Evolutionary conservation across 1,140 invertebrate genomes (phyloP), one percentile per base, ranked within the genome.

Genomic region (Microplitis mediator): DNA sequence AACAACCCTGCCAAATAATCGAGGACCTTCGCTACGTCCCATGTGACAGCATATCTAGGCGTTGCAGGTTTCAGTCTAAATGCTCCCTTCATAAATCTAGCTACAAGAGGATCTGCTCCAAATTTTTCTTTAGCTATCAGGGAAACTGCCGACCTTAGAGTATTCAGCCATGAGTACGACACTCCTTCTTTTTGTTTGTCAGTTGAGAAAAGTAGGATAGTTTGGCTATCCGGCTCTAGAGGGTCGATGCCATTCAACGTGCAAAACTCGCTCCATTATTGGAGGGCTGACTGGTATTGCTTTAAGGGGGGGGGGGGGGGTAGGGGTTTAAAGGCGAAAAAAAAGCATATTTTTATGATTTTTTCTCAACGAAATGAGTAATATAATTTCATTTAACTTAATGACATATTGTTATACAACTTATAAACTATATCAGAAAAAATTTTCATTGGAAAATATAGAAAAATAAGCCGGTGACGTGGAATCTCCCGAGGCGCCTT

Each of bases 251-350:
- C 2, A 0, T 13, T 36, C 13, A 32, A 13, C 4, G 62, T 50
- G 52, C 69, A 63, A 63, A 51, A 71, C 1, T 50, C 11, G 4
- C 45, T 31, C 69, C 69, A 71, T 4, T 64, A 60, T 14, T 39
- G 63, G 23, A 71, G 64, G 4, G 61, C 69, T 9, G 61, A 64
- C n/a, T 54, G 5, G 34, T 71, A 71, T 64, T 71, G 69, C 34
- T 71, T 71, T 16, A 54, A 23, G n/a, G n/a, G n/a, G n/a, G n/a
- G n/a, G n/a, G n/a, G n/a, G n/a, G n/a, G n/a, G n/a, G n/a, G n/a
- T n/a, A n/a, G n/a, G n/a, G n/a, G n/a, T n/a, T n/a, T n/a, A n/a
- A n/a, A n/a, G n/a, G n/a, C n/a, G n/a, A n/a, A n/a, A n/a, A n/a
- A n/a, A n/a, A n/a, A n/a, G n/a, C n/a, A n/a, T n/a, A n/a, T n/a